A percentile compares a stretch with the other conserved stretches of the same genome.
Conservation (phyloP, 2,797 vertebrate genomes). For the Rallus crepitans region DNA sequence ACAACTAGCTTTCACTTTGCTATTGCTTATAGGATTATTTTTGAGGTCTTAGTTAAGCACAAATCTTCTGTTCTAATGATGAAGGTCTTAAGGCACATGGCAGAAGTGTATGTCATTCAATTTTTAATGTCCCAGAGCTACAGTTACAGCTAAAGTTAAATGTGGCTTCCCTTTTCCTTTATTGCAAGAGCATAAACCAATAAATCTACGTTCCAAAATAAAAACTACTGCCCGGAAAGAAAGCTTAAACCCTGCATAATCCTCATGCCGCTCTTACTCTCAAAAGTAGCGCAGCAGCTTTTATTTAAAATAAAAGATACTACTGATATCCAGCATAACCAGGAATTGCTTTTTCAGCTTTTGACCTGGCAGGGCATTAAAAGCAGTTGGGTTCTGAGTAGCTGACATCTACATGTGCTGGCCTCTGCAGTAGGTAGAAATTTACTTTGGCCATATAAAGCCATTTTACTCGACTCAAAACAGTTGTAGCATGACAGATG, state of each 20-base stretch:
- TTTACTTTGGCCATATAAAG: slow-evolving; percentile 87
- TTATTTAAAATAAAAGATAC: slow-evolving; percentile 9
- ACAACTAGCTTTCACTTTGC: neutral
- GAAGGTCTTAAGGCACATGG: neutral
- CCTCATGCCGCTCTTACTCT: neutral
- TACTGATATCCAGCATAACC: neutral
- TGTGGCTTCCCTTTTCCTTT: neutral
- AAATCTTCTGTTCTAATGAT: neutral
- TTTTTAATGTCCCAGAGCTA: neutral
- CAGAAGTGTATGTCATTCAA: neutral
- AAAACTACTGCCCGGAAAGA: slow-evolving; percentile 7
- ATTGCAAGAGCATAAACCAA: neutral
- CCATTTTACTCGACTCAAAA: slow-evolving; percentile 81
- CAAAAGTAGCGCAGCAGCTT: neutral
- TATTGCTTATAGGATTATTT: neutral
- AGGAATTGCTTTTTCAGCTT: slow-evolving; percentile 41
- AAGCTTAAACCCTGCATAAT: neutral
- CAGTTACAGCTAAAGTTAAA: neutral
- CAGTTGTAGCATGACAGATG: slow-evolving; percentile 82
- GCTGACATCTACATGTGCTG: slow-evolving; percentile 63
- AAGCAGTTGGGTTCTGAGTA: slow-evolving; percentile 63
- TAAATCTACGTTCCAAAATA: neutral
- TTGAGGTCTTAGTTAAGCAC: neutral
- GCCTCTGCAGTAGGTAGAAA: slow-evolving; percentile 76
- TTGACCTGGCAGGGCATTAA: slow-evolving; percentile 43